Conservation (phyloP, 2,888 invertebrate genomes). For the Lepidonotus clava region DNA sequence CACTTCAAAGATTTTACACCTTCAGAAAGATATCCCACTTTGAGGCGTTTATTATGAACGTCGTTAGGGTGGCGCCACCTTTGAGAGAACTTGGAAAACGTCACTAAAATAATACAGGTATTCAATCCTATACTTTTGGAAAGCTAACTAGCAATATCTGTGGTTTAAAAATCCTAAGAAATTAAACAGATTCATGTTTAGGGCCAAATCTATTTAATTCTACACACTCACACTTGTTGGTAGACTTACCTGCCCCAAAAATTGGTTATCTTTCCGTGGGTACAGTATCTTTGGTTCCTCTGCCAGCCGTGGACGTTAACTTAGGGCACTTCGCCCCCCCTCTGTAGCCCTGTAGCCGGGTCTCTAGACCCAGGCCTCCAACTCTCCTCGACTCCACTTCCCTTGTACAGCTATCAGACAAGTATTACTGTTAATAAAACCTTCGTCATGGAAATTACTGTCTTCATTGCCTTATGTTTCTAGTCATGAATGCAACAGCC, state of each 20-base stretch:
- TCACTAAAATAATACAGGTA: background rate
- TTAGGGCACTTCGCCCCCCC: background rate
- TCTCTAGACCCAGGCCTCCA: background rate
- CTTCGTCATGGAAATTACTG: constrained; percentile 23
- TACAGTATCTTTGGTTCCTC: background rate
- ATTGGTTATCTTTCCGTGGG: background rate
- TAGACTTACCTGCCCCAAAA: background rate
- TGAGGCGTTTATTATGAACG: background rate
- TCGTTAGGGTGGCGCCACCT: background rate
- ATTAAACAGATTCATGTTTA: background rate
- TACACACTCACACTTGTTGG: background rate
- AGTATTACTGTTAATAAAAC: constrained; percentile 46
- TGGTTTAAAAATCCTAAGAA: background rate
- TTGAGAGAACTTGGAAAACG: background rate
- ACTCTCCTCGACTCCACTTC: background rate
- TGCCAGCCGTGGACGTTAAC: background rate
- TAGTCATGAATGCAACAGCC: no score
- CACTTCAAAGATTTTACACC: background rate
- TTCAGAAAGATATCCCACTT: background rate
- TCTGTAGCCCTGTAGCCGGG: background rate
- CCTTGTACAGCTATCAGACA: constrained; percentile 33
- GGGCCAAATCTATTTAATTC: background rate
- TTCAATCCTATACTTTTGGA: background rate
- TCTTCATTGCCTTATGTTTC: background rate
- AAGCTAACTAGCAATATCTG: background rate